Evolutionary conservation across 2,888 invertebrate species (phyloP).

Genomic region (Epistrophe grossulariae): DNA sequence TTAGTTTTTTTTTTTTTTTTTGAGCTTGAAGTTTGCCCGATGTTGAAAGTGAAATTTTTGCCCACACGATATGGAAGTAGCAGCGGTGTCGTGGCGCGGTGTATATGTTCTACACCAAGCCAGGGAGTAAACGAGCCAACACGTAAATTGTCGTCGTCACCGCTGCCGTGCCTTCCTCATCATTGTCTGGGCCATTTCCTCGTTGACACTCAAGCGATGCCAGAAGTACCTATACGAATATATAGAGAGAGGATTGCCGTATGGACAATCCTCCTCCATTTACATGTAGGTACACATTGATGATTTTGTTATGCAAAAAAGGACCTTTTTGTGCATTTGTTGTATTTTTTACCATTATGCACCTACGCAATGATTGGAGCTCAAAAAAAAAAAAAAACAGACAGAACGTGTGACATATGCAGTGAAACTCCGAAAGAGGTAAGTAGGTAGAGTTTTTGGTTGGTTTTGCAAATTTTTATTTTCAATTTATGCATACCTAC

Average conservation of each 20-base stretch:
- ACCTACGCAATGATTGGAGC: constrained; percentile 66
- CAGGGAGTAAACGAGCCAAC: constrained; percentile 43
- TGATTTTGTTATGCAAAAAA: constrained; percentile 74
- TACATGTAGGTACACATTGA: constrained; percentile 63
- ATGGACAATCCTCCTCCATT: constrained; percentile 61
- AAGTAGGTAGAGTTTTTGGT: constrained; percentile 31
- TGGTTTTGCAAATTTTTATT: constrained; percentile 27
- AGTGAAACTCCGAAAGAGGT: constrained; percentile 29
- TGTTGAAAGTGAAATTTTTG: constrained; percentile 69
- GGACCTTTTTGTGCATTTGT: constrained; percentile 26
- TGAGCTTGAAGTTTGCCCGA: constrained; percentile 6
- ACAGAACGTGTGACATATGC: constrained; percentile 73
- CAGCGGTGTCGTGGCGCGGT: not conserved
- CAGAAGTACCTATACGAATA: not conserved
- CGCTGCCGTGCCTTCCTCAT: constrained; percentile 11
- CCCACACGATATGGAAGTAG: constrained; percentile 29
- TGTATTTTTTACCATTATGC: constrained; percentile 60
- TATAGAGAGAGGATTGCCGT: constrained; percentile 14
- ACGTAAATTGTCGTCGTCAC: constrained; percentile 43
- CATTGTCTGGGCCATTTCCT: constrained; percentile 72
- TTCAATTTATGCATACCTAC: not conserved
- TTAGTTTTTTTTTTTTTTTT: constrained; percentile 26
- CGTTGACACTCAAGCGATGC: constrained; percentile 61
- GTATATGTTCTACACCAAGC: constrained; percentile 14
- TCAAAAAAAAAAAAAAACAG: constrained; percentile 24